Base-by-base conservation (phyloP, 1,140 invertebrate species). In the Choristoneura fumiferana region DNA sequence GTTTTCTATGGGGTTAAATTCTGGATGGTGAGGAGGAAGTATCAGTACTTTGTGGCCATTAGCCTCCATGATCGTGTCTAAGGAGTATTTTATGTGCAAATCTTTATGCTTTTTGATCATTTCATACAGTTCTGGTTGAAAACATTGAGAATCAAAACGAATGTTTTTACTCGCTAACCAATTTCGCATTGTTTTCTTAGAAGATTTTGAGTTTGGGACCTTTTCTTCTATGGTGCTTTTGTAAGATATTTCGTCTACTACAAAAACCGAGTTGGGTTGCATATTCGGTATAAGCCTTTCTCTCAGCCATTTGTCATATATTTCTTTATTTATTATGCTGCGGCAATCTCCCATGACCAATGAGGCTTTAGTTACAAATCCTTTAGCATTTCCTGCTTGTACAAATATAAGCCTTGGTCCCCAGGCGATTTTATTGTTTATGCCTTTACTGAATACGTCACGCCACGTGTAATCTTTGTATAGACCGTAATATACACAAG, bases 1-100 rank as follows among this genome's bases (percentile, higher is more conserved):
- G 15, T 43, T 43, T 15, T 43, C 39, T 14, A 43, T 43, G 3
- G 39, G 39, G 39, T 43, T 43, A 9, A 43, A 43, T 3, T 43
- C 39, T 1, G 39, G 39, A 43, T 38, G 37, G 13, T 38, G 9
- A 4, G 37, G 37, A 4, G 37, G 37, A 10, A 38, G 13, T 38
- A 2, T 14, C 12, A 43, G 5, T 4, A 43, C 15, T 14, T 8
- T 43, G 12, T 43, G 39, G 1, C 39, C 39, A 14, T 43, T 5
- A 1, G 13, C 5, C 9, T 43, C 39, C 39, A 43, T 43, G 5
- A 43, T 43, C 3, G 1, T 14, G 39, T 43, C 39, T 2, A 6
- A 8, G n/a, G 39, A 14, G 9, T 15, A 43, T 15, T 43, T 3
- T 8, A 18, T 9, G 39, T 43, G 14, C 9, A 1, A 1, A 6